phyloP scores from a whole-genome alignment of 1,140 invertebrate species.

The Aphis craccivora region DNA sequence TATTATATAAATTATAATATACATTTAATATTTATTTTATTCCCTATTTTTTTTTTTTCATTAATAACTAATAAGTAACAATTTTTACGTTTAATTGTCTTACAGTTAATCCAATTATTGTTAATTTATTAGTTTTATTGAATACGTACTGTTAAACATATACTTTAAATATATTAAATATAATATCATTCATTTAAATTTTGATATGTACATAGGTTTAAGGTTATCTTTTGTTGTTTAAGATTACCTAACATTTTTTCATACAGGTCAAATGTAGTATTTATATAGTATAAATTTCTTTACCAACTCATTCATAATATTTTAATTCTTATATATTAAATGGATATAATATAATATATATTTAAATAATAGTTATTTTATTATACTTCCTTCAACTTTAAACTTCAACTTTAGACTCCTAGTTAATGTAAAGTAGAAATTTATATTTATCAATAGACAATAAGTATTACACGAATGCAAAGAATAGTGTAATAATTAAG shows the following conservation, averaged over 20 bases:
- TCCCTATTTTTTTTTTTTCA: not conserved
- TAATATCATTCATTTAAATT: not conserved
- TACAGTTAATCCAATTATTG: not conserved
- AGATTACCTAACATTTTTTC: not conserved
- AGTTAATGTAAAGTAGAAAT: not conserved
- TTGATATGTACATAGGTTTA: not conserved
- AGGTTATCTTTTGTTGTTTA: constrained; percentile 4
- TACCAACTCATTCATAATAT: not conserved
- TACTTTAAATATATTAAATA: not conserved
- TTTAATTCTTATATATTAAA: not conserved
- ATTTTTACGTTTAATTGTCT: not conserved
- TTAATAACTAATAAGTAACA: not conserved
- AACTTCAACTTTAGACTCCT: not conserved
- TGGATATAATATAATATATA: not conserved
- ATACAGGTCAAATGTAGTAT: not conserved
- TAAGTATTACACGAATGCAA: not conserved
- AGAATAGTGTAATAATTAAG: not conserved
- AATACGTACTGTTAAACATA: not conserved
- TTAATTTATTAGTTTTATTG: constrained; percentile 3
- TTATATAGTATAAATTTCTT: constrained; percentile 6
- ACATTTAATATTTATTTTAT: not conserved
- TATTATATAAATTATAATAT: too few relatives aligned
- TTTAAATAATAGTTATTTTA: not conserved
- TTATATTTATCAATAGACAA: not conserved
- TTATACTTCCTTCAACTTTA: not conserved